Conservation (phyloP, 2,888 invertebrate genomes). For the Melanchra persicariae region DNA sequence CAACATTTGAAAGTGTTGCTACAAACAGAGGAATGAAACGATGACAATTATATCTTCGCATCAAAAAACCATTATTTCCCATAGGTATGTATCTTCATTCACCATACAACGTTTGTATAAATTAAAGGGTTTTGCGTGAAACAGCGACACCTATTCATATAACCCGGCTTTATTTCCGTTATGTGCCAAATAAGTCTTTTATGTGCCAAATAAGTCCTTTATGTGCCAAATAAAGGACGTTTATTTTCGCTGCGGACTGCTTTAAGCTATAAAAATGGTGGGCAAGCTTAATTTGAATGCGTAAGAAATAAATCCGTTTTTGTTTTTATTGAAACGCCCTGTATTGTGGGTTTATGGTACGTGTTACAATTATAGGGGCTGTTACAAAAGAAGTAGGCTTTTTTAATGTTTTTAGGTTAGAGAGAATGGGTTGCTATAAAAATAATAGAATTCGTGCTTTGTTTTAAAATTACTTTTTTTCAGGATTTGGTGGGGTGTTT, state of each 20-base stretch:
- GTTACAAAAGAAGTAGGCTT: conserved; percentile 49
- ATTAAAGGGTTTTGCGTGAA: conserved; percentile 36
- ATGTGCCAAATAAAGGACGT: conserved; percentile 60
- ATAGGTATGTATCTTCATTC: conserved; percentile 43
- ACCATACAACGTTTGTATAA: conserved; percentile 45
- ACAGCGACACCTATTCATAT: conserved; percentile 52
- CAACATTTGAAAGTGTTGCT: not conserved
- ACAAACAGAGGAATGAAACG: not conserved
- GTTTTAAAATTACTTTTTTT: conserved; percentile 12
- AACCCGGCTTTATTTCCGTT: conserved; percentile 46
- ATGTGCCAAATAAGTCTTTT: conserved; percentile 58
- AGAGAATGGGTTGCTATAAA: not conserved
- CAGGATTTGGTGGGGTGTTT: too few species aligned
- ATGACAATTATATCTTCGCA: not conserved
- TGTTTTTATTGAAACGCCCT: conserved; percentile 54
- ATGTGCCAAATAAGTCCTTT: conserved; percentile 59
- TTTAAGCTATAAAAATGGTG: conserved; percentile 66
- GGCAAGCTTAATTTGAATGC: conserved; percentile 63
- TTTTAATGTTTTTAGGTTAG: conserved; percentile 28
- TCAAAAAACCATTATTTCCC: conserved; percentile 27
- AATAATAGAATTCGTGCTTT: conserved; percentile 19
- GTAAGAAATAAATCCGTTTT: conserved; percentile 64
- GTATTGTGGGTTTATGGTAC: conserved; percentile 54
- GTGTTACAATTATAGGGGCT: conserved; percentile 46
- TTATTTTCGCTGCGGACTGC: conserved; percentile 58